Conservation (phyloP, 1,140 invertebrate species). For the Diabrotica virgifera region DNA sequence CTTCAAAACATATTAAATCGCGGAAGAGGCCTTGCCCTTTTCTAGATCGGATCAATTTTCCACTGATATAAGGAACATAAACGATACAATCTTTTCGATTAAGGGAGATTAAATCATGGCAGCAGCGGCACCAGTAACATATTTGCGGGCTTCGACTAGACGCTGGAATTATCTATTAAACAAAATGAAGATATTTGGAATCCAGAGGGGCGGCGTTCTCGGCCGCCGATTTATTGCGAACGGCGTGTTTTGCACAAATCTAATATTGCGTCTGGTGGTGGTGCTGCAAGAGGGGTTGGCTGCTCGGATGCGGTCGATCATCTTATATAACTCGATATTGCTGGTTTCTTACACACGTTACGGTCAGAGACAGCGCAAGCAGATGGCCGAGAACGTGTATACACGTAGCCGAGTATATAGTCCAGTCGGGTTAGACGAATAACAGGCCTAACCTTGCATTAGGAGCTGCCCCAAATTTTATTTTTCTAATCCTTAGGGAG, state of each 20-base stretch:
- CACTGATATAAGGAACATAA: neutral
- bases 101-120: neutral
- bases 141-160: neutral
- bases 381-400: too few species aligned
- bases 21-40: too few species aligned
- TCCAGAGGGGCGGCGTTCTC: neutral
- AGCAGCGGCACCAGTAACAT: too few species aligned
- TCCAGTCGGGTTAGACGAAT: too few species aligned
- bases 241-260: neutral
- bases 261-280: neutral
- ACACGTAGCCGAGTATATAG: too few species aligned
- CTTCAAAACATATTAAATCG: too few species aligned
- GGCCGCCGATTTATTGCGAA: neutral
- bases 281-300: neutral
- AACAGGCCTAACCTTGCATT: too few species aligned
- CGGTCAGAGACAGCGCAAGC: neutral
- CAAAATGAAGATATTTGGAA: conserved; percentile 2
- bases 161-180: conserved; percentile 2
- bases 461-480: too few species aligned
- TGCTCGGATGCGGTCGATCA: neutral
- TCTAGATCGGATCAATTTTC: too few species aligned
- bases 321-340: conserved; percentile 1
- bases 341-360: neutral
- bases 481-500: too few species aligned
- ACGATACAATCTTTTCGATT: neutral